phyloP scores from a whole-genome alignment of 2,113 vertebrate species.

The Cheirogaleus medius region DNA sequence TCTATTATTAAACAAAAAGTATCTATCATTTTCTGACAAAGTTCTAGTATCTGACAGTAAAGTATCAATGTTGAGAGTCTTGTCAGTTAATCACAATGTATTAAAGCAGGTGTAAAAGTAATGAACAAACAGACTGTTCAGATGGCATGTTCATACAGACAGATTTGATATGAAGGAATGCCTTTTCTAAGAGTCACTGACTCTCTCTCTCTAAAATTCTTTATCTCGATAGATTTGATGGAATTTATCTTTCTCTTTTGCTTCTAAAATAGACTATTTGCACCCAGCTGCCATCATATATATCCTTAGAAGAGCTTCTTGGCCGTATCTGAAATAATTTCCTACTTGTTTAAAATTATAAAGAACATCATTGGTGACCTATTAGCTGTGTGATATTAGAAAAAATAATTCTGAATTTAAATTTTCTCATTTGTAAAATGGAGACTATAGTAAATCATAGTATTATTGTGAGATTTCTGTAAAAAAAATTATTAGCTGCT shows the following conservation, averaged over 20 bases:
- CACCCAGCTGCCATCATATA: neutral
- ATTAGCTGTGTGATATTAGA: neutral
- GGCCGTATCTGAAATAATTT: neutral
- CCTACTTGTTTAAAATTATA: neutral
- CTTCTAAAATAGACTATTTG: neutral
- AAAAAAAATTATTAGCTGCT: neutral
- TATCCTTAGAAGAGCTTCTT: neutral
- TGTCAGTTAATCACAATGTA: neutral
- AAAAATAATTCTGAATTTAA: neutral
- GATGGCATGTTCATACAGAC: neutral
- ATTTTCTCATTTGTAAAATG: neutral
- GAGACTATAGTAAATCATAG: neutral
- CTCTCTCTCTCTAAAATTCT: neutral
- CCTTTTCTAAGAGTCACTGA: neutral
- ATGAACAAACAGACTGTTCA: neutral
- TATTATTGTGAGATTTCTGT: neutral
- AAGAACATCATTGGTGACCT: neutral
- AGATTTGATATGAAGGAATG: neutral
- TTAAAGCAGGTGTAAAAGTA: neutral
- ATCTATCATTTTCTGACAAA: neutral
- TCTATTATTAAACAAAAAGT: neutral
- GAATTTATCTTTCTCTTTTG: neutral
- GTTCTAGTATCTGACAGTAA: neutral
- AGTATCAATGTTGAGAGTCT: neutral
- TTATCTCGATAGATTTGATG: neutral